These are phyloP conservation scores for Stenolophus ochropezus DNA, from an alignment of 2,888 invertebrate genomes.

Conservation along the genomic window DNA sequence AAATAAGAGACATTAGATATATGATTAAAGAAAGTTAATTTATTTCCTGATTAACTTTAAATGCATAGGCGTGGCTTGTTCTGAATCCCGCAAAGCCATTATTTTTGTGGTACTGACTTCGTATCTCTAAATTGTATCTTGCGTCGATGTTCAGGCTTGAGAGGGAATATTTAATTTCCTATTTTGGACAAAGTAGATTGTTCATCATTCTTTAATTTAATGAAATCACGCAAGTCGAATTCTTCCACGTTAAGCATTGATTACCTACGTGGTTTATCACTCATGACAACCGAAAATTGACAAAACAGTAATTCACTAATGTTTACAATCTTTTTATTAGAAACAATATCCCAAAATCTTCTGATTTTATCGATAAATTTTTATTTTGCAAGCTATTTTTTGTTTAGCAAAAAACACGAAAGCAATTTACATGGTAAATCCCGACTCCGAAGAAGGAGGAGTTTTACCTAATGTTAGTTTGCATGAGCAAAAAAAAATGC, in stretches of 20 bases:
- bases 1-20: not conserved
- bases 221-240: constrained; percentile 22
- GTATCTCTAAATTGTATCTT: constrained; percentile 42
- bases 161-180: constrained; percentile 38
- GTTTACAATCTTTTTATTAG: no score
- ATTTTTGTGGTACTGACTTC: not conserved
- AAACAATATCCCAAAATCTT: no score
- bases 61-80: not conserved
- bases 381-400: no score
- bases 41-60: constrained; percentile 6
- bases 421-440: no score
- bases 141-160: not conserved
- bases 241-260: not conserved
- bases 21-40: not conserved
- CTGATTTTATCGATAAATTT: no score
- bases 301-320: not conserved
- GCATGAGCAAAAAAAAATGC: no score
- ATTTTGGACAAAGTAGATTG: constrained; percentile 11
- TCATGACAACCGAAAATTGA: not conserved
- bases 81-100: not conserved
- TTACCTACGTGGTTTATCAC: not conserved
- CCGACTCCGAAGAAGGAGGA: no score
- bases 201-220: constrained; percentile 42
- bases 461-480: no score
- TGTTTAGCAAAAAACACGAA: no score